These are phyloP conservation scores for Maniola jurtina DNA, from an alignment of 1,140 invertebrate genomes.

Conservation along the genomic window DNA sequence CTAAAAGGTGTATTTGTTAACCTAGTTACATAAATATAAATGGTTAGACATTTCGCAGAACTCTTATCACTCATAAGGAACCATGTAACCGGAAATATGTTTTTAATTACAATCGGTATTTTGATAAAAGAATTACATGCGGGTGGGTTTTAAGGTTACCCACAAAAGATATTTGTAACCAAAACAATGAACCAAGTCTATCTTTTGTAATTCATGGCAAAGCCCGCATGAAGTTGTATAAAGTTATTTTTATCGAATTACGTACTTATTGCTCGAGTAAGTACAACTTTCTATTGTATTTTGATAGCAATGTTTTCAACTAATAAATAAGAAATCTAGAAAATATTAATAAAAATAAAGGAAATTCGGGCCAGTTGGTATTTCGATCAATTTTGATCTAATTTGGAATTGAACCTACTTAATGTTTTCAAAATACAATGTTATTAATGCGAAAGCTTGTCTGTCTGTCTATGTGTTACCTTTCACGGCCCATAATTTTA, in stretches of 20 bases:
- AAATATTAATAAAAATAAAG: no score
- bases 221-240: background rate
- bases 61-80: background rate
- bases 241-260: background rate
- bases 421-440: no score
- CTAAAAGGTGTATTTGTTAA: background rate
- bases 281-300: no score
- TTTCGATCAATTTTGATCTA: no score
- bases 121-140: background rate
- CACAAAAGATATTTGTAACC: background rate
- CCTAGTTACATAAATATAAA: background rate
- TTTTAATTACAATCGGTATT: background rate
- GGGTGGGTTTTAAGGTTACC: background rate
- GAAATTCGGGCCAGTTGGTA: no score
- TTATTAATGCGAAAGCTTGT: no score
- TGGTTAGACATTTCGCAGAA: background rate
- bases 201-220: background rate
- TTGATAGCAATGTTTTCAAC: no score
- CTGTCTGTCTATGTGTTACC: no score
- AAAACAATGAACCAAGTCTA: background rate
- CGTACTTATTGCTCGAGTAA: background rate
- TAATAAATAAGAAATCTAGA: no score
- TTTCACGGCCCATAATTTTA: no score
- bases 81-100: background rate
- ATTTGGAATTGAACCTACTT: no score